Conservation (phyloP, 2,888 invertebrate species). For the Creontiades dilutus region DNA sequence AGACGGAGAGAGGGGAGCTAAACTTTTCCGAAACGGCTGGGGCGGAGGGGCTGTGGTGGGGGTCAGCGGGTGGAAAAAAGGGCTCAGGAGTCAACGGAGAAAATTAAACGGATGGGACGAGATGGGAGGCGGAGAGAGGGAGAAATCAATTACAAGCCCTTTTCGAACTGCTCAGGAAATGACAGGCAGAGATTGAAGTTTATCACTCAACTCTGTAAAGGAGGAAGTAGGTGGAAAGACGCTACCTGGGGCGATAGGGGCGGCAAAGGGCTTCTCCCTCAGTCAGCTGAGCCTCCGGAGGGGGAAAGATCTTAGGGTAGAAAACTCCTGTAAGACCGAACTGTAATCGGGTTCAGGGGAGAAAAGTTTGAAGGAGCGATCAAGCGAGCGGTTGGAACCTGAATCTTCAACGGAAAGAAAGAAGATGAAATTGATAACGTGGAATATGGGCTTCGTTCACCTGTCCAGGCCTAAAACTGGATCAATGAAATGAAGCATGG, state of each 20-base stretch:
- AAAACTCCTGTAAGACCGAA: background rate
- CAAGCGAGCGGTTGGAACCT: background rate
- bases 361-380: slow-evolving; percentile 6
- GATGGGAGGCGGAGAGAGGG: slow-evolving; percentile 5
- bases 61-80: background rate
- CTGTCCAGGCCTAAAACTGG: too few species aligned
- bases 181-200: slow-evolving; percentile 69
- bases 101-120: slow-evolving; percentile 57
- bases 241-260: background rate
- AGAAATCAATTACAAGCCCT: slow-evolving; percentile 68
- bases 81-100: slow-evolving; percentile 28
- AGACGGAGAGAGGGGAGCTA: background rate
- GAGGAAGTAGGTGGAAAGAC: slow-evolving; percentile 15
- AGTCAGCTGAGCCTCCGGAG: background rate
- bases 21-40: slow-evolving; percentile 22
- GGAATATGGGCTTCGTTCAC: too few species aligned
- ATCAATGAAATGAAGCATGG: too few species aligned
- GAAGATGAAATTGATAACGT: background rate
- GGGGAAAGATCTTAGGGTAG: background rate
- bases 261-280: background rate
- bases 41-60: background rate
- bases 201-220: slow-evolving; percentile 58
- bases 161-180: slow-evolving; percentile 68
- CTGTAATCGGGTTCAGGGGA: background rate
- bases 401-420: background rate